phyloP scores from a whole-genome alignment of 2,888 invertebrate species.

The Ametastegia equiseti region DNA sequence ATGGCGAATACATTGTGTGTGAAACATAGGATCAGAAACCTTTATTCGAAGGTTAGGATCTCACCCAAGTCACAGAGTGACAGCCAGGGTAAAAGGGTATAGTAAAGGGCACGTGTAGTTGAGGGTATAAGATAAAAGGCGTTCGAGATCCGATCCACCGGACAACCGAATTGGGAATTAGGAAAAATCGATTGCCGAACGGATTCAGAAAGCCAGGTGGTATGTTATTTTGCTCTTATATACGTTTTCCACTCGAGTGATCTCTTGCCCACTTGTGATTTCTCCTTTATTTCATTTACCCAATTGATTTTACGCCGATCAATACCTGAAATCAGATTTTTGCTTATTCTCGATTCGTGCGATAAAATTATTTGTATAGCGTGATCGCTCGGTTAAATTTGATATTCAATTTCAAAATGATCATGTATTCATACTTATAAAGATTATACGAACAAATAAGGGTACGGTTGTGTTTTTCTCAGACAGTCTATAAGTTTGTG shows the following conservation, averaged over 20 bases:
- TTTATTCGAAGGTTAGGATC: not conserved
- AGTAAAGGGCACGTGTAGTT: not conserved
- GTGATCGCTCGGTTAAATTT: not conserved
- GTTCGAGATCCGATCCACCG: not conserved
- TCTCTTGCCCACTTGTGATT: not conserved
- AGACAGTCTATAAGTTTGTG: not conserved
- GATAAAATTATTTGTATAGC: not conserved
- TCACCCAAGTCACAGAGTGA: slow-evolving; percentile 23
- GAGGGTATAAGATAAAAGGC: not conserved
- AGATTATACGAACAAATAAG: not conserved
- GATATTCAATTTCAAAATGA: not conserved
- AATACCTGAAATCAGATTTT: not conserved
- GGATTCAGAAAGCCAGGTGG: not conserved
- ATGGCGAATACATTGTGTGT: not conserved
- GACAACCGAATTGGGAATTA: slow-evolving; percentile 35
- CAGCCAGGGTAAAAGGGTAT: not conserved
- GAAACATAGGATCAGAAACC: not conserved
- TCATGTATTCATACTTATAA: not conserved
- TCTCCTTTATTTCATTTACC: not conserved
- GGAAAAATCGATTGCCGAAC: slow-evolving; percentile 1
- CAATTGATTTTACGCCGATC: not conserved
- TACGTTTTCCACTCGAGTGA: not conserved
- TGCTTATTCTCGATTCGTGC: too few species aligned
- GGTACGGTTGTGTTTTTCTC: not conserved
- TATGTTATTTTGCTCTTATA: not conserved